Evolutionary conservation across 2,888 invertebrate genomes (phyloP).

Genomic region (Cephalotes varians): DNA sequence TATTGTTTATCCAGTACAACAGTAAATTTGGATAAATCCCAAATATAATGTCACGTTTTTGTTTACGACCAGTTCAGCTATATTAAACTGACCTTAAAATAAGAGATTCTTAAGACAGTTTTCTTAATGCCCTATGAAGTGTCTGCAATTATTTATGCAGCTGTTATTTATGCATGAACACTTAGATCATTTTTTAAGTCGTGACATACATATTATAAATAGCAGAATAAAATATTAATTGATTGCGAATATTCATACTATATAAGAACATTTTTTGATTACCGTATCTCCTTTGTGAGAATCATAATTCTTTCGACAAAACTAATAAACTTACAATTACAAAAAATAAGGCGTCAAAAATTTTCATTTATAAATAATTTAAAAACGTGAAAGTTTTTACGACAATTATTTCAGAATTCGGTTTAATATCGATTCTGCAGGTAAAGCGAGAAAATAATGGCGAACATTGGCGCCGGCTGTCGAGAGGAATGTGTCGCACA

Average conservation of each 20-base stretch:
- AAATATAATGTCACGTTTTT: constrained; percentile 37
- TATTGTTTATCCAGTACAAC: neutral
- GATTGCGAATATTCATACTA: neutral
- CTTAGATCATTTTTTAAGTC: neutral
- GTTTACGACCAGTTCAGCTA: constrained; percentile 28
- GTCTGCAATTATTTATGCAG: constrained; percentile 14
- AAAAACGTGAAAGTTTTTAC: neutral
- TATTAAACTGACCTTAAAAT: constrained; percentile 38
- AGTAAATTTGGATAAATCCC: constrained; percentile 39
- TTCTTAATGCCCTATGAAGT: neutral
- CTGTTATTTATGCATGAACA: neutral
- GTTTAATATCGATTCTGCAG: neutral
- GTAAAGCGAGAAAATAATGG: constrained; percentile 11
- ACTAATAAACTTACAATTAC: neutral
- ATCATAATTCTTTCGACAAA: neutral
- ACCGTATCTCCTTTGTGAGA: neutral
- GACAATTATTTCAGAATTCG: neutral
- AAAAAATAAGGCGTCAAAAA: neutral
- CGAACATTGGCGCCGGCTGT: neutral
- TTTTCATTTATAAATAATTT: neutral
- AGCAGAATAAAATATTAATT: neutral
- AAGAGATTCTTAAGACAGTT: neutral
- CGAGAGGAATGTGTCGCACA: constrained; percentile 51
- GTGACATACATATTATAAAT: neutral
- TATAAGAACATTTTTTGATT: neutral